These are phyloP conservation scores for Pristionchus arcanus DNA, from an alignment of 2,888 invertebrate genomes.

Conservation along the genomic window DNA sequence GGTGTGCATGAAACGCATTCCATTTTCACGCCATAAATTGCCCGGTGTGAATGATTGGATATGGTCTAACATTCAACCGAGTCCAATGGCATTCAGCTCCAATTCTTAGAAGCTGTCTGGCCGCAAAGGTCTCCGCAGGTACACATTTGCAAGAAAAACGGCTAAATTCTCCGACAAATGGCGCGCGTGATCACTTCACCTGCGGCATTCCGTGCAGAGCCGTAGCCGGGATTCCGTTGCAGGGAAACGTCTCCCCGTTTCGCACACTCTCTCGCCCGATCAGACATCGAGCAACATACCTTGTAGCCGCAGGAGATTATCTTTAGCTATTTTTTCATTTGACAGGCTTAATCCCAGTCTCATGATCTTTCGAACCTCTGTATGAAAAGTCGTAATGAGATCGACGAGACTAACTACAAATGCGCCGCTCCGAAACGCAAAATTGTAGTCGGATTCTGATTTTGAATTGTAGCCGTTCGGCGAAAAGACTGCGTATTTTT, in stretches of 20 bases:
- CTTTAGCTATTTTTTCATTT: neutral
- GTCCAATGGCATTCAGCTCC: neutral
- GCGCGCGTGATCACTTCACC: neutral
- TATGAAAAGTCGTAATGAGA: neutral
- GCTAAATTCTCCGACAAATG: neutral
- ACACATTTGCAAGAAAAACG: neutral
- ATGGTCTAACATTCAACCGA: too few species aligned
- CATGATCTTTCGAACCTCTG: neutral
- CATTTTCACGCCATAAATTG: too few species aligned
- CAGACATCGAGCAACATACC: neutral
- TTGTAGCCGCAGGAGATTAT: neutral
- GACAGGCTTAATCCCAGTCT: neutral
- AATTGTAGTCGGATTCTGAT: neutral
- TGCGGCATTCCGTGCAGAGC: neutral
- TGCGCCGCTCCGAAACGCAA: neutral
- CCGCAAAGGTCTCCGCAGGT: neutral
- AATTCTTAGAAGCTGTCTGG: neutral
- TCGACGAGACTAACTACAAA: neutral
- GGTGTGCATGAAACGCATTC: too few species aligned
- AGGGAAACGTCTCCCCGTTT: too few species aligned
- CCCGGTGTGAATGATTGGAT: too few species aligned
- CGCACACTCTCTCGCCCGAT: neutral
- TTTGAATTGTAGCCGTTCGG: neutral
- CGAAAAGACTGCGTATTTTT: neutral
- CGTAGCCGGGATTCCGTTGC: neutral